These are phyloP conservation scores for Micromys minutus DNA, from an alignment of 2,113 vertebrate species.

Conservation along the genomic window DNA sequence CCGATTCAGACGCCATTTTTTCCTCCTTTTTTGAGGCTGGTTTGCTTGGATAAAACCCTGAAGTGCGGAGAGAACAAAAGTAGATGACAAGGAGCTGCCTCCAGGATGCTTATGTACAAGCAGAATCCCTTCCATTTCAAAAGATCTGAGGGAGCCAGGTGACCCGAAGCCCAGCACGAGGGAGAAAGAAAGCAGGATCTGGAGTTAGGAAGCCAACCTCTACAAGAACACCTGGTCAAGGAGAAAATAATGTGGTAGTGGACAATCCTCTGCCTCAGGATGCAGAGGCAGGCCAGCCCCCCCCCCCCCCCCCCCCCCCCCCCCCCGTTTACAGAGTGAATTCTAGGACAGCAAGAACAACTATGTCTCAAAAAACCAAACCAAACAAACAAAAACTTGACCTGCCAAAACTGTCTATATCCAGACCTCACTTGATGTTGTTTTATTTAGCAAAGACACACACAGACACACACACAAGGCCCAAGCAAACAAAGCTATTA, in stretches of 20 bases:
- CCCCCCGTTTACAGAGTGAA: background rate
- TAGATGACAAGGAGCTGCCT: slow-evolving; percentile 37
- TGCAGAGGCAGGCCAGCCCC: background rate
- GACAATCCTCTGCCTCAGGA: background rate
- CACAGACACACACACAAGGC: background rate
- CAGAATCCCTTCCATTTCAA: background rate
- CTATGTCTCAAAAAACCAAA: background rate
- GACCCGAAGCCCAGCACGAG: background rate
- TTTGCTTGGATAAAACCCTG: slow-evolving; percentile 57
- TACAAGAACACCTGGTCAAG: background rate
- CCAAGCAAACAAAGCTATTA: background rate
- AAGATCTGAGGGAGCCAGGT: background rate
- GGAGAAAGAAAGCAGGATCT: background rate
- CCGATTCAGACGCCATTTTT: slow-evolving; percentile 91
- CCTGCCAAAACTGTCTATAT: background rate
- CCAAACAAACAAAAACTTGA: background rate
- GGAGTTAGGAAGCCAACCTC: background rate
- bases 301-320: no score
- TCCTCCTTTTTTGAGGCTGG: slow-evolving; percentile 17
- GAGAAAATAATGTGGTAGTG: background rate
- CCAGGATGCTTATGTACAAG: background rate
- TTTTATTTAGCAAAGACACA: background rate
- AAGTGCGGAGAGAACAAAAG: slow-evolving; percentile 40
- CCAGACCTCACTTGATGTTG: slow-evolving; percentile 51
- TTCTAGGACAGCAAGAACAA: background rate